Conservation (phyloP, 2,797 vertebrate species). For the Masticophis lateralis region DNA sequence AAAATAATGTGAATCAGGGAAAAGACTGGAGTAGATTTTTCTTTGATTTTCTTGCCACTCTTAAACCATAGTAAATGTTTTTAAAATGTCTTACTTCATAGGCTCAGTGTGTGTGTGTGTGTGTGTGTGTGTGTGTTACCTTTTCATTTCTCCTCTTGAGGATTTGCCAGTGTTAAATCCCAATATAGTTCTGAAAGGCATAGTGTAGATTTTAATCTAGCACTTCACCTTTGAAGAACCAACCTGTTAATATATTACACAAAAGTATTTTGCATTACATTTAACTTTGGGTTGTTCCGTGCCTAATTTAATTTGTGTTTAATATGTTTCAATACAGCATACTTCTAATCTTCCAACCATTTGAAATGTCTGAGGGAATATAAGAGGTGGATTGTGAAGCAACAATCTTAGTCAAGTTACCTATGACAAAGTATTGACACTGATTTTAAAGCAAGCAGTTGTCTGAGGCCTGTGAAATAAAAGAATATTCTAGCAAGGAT, state of each 20-base stretch:
- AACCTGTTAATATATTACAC: conserved; percentile 9
- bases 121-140: conserved; percentile 61
- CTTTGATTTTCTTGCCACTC: conserved; percentile 68
- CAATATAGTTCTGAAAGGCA: not conserved
- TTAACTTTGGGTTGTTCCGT: not conserved
- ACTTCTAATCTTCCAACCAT: not conserved
- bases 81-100: conserved; percentile 66
- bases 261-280: not conserved
- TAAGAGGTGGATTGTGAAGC: not conserved
- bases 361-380: not conserved
- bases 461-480: not conserved
- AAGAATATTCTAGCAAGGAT: not conserved
- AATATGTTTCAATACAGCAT: not conserved
- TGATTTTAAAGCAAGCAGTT: not conserved
- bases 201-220: not conserved
- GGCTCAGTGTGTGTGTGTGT: conserved; percentile 61
- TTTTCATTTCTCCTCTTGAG: conserved; percentile 55
- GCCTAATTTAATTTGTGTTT: not conserved
- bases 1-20: conserved; percentile 69
- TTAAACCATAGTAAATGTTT: conserved; percentile 75
- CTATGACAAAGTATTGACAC: not conserved
- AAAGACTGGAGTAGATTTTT: conserved; percentile 59
- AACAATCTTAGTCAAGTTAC: not conserved
- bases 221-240: not conserved
- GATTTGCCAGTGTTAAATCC: conserved; percentile 21